phyloP scores from a whole-genome alignment of 2,888 invertebrate genomes.

The Argyresthia goedartella region DNA sequence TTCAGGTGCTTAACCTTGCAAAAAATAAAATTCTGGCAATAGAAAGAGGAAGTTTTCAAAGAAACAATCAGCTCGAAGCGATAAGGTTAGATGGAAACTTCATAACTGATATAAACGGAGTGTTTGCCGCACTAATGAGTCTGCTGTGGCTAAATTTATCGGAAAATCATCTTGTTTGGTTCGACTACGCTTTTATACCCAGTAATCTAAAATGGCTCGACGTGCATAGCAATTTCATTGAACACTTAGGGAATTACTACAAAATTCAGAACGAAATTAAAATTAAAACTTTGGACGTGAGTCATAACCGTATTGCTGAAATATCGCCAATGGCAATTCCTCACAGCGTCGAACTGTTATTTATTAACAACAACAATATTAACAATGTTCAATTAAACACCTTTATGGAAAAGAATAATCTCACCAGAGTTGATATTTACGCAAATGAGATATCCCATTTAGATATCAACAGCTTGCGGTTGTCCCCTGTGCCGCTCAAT shows the following conservation, averaged over 20 bases:
- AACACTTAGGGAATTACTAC: slow-evolving; percentile 89
- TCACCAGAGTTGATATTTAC: slow-evolving; percentile 91
- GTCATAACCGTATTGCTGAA: slow-evolving; percentile 87
- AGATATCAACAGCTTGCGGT: slow-evolving; percentile 84
- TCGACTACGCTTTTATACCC: slow-evolving; percentile 93
- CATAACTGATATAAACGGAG: slow-evolving; percentile 89
- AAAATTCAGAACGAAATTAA: slow-evolving; percentile 83
- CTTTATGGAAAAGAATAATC: slow-evolving; percentile 85
- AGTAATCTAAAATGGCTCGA: slow-evolving; percentile 91
- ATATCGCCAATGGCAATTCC: slow-evolving; percentile 87
- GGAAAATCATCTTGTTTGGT: slow-evolving; percentile 92
- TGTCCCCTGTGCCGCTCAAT: slow-evolving; percentile 80
- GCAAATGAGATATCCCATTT: slow-evolving; percentile 88
- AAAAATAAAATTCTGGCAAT: slow-evolving; percentile 89
- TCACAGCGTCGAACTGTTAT: slow-evolving; percentile 86
- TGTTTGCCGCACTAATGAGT: slow-evolving; percentile 85
- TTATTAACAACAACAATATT: slow-evolving; percentile 92
- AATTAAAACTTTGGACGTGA: slow-evolving; percentile 88
- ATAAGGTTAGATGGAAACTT: slow-evolving; percentile 91
- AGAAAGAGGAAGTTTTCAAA: slow-evolving; percentile 85
- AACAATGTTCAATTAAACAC: slow-evolving; percentile 85
- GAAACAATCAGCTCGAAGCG: slow-evolving; percentile 86
- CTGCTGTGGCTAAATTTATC: slow-evolving; percentile 90
- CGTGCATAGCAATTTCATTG: slow-evolving; percentile 90
- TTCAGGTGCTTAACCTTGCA: slow-evolving; percentile 89